A percentile compares a stretch with the other conserved stretches of the same genome.
phyloP scores from a whole-genome alignment of 2,797 vertebrate species.

The Heliangelus exortis region DNA sequence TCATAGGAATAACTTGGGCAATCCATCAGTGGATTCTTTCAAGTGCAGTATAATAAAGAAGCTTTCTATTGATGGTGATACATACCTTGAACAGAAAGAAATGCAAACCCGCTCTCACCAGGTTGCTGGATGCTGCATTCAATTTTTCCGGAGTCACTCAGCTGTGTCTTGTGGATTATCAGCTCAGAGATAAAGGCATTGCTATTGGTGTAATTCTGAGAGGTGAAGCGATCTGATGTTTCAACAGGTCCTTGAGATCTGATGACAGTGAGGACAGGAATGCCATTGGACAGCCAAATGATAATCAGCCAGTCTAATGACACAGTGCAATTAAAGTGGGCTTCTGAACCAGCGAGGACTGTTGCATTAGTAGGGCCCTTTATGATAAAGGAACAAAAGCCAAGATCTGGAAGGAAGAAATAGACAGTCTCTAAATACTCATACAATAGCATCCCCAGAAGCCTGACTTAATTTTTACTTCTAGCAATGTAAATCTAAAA shows the following conservation, averaged over 20 bases:
- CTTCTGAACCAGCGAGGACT: conserved; percentile 68
- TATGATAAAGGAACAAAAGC: conserved; percentile 56
- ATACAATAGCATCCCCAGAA: not conserved
- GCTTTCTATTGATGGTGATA: not conserved
- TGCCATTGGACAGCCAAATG: conserved; percentile 73
- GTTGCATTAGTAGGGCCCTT: conserved; percentile 75
- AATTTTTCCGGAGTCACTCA: conserved; percentile 59
- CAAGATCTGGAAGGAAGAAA: conserved; percentile 56
- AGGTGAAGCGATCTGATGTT: conserved; percentile 53
- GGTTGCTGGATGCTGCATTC: conserved; percentile 80
- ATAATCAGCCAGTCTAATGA: conserved; percentile 71
- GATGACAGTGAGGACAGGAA: conserved; percentile 61
- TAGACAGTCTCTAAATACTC: not conserved
- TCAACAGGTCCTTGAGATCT: conserved; percentile 37
- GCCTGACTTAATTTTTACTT: not conserved
- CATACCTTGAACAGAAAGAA: conserved; percentile 87
- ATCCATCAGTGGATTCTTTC: not conserved
- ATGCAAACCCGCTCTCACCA: conserved; percentile 60
- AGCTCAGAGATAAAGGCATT: conserved; percentile 73
- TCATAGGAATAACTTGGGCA: not conserved
- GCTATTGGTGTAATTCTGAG: conserved; percentile 46
- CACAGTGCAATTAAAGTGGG: conserved; percentile 79
- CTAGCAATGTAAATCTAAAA: not conserved
- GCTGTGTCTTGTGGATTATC: conserved; percentile 60
- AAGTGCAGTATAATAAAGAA: not conserved